Evolutionary conservation across 2,113 vertebrate species (phyloP), one percentile per base, ranked within the genome.

Genomic region (Callospermophilus lateralis): DNA sequence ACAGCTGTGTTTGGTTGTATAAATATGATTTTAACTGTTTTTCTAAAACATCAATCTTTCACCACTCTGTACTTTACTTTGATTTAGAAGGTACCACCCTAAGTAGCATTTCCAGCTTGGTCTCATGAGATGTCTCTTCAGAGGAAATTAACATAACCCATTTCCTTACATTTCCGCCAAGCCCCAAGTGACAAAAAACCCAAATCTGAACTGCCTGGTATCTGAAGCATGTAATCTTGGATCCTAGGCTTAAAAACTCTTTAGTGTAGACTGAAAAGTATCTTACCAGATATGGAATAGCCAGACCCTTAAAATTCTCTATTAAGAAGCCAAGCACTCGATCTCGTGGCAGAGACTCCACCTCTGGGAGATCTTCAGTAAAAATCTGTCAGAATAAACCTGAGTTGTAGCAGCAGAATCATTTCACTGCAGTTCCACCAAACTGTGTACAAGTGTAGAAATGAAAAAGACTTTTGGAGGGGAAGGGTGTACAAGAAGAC

Each of bases 311-410:
- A 91, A 99, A 99, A 89, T 99, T 99, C 93, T 99, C 99, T 97
- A 98, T 99, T 98, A 99, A 98, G 98, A 99, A 99, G 97, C 97
- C 97, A 51, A 99, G 98, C 93, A 99, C 99, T 93, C 98, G 99
- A 95, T 99, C 98, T 88, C 99, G 98, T 39, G 99, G 99, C 58
- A 99, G 97, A 28, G 98, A 98, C 98, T 99, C 99, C 93, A 99
- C 99, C 98, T 99, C 99, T 0, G 99, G 99, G 42, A 99, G 99
- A 97, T 99, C 99, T 98, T 99, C 99, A 0, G 99, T 99, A 97
- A 99, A 99, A 98, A 99, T 99, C 99, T 99, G 98, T 94, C 70
- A 93, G 97, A 97, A n/a, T 86, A 97, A 96, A 94, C 22, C 45
- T 0, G 0, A 76, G 48, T 65, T 98, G 70, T 28, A 84, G 39